phyloP scores from a whole-genome alignment of 2,888 invertebrate genomes.

The Xestoiulus laeticollis region DNA sequence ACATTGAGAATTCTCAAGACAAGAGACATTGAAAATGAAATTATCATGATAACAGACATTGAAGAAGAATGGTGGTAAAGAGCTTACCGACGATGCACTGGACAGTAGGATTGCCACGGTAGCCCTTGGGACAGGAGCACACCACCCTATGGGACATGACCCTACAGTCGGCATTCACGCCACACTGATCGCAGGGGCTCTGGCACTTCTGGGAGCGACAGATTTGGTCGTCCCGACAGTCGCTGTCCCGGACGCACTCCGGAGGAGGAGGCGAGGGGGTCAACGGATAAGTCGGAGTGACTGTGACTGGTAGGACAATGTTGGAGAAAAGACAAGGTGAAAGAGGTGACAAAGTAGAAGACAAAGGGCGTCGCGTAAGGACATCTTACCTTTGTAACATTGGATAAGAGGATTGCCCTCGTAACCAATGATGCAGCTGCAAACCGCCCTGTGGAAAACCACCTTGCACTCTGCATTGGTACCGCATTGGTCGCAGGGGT shows the following conservation, averaged over 20 bases:
- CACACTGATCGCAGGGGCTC: conserved; percentile 82
- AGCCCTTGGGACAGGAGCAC: conserved; percentile 87
- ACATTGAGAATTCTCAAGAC: too few species aligned
- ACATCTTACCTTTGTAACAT: too few species aligned
- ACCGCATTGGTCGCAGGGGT: too few species aligned
- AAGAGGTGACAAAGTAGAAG: not conserved
- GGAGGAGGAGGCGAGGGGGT: not conserved
- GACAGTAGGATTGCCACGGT: conserved; percentile 65
- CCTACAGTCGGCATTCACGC: conserved; percentile 82
- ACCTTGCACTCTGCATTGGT: too few species aligned
- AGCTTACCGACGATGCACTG: conserved; percentile 51
- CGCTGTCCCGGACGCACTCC: conserved; percentile 54
- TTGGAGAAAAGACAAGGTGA: not conserved
- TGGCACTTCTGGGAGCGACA: conserved; percentile 84
- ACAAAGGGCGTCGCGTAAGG: not conserved
- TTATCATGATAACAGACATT: too few species aligned
- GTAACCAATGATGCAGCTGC: too few species aligned
- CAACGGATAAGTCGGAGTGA: conserved; percentile 43
- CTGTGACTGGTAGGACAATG: conserved; percentile 40
- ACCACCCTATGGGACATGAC: conserved; percentile 84
- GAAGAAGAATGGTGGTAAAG: not conserved
- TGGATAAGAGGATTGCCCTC: too few species aligned
- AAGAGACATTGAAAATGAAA: too few species aligned
- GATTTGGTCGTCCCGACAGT: conserved; percentile 53
- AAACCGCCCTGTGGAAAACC: too few species aligned